Evolutionary conservation across 2,888 invertebrate genomes (phyloP), one percentile per base, ranked within the genome.

Genomic region (Oligia latruncula): DNA sequence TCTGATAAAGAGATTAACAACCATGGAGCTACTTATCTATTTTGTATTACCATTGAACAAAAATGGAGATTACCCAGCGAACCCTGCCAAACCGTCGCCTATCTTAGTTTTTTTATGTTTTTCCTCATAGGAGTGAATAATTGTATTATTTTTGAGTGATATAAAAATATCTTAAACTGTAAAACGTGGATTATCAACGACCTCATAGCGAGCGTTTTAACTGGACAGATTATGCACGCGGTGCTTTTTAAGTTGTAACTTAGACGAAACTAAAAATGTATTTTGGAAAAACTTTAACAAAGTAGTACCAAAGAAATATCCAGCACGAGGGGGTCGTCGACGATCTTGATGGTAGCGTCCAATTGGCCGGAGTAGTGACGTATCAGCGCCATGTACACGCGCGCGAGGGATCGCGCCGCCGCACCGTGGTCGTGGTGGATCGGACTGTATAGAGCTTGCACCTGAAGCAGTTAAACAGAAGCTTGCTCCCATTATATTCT

Each of bases 401-500:
- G 93, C 0, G 95, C 95, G 3, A 96, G 68, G 0, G 96, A 94
- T 1, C 96, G 91, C 3, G 95, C 93, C 0, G 95, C 94, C 0
- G 95, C 94, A 0, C 91, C 90, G 6, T 89, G 75, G 87, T 96
- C 96, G 2, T 86, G 85, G 84, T 96, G 95, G 8, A 96, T 80
- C 0, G 95, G 95, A 81, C 96, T 95, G 92, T 96, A 96, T 17
- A 96, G 85, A 0, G 93, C 95, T 81, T 92, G 86, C 0, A 95
- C 89, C 95, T 95, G 81, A 0, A 87, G 82, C 43, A 52, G 0
- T 35, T 13, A 66, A 15, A 71, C 2, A 46, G 64, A 23, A 15
- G 4, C 11, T n/a, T 20, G 49, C 13, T 64, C 29, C 29, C 6
- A 23, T 1, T 23, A 75, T 2, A 8, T 60, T 46, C 23, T 74